Conservation (phyloP, 2,797 vertebrate species). For the Sebastes goodei region DNA sequence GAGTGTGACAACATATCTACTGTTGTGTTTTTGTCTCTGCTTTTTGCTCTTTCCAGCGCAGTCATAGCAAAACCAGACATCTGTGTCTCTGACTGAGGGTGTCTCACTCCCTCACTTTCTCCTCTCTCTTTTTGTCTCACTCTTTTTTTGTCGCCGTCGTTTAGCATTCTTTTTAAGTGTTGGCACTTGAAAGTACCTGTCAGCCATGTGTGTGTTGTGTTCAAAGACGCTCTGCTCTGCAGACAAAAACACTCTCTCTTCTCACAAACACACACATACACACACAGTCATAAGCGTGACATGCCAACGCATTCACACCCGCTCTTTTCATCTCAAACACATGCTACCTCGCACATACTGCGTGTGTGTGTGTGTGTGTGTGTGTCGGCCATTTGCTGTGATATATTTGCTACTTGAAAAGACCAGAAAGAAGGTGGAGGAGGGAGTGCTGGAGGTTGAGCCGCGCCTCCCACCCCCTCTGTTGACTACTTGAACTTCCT, state of each 20-base stretch:
- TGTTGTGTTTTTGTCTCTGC: constrained; percentile 4
- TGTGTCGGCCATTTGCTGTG: constrained; percentile 48
- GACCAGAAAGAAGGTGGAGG: constrained; percentile 52
- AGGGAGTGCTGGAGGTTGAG: constrained; percentile 61
- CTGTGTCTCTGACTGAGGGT: constrained; percentile 25
- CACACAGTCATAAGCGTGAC: constrained; percentile 13
- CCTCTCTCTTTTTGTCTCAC: constrained; percentile 12
- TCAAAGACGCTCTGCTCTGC: constrained; percentile 34
- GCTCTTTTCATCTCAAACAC: constrained; percentile 55
- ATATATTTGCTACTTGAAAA: constrained; percentile 78
- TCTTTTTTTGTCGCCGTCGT: constrained; percentile 21
- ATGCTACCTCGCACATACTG: constrained; percentile 21
- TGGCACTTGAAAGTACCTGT: constrained; percentile 58
- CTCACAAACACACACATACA: not conserved
- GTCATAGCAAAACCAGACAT: constrained; percentile 68
- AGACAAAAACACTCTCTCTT: constrained; percentile 35
- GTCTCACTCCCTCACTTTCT: constrained; percentile 59
- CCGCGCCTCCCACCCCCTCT: constrained; percentile 52
- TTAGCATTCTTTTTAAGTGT: constrained; percentile 46
- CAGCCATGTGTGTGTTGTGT: constrained; percentile 18
- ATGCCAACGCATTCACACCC: constrained; percentile 56
- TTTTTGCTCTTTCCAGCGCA: constrained; percentile 51
- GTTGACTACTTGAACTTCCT: constrained; percentile 93
- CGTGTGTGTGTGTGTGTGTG: constrained; percentile 1
- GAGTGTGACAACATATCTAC: not conserved